Evolutionary conservation across 2,113 vertebrate species (phyloP).

Genomic region (Centropus bengalensis): DNA sequence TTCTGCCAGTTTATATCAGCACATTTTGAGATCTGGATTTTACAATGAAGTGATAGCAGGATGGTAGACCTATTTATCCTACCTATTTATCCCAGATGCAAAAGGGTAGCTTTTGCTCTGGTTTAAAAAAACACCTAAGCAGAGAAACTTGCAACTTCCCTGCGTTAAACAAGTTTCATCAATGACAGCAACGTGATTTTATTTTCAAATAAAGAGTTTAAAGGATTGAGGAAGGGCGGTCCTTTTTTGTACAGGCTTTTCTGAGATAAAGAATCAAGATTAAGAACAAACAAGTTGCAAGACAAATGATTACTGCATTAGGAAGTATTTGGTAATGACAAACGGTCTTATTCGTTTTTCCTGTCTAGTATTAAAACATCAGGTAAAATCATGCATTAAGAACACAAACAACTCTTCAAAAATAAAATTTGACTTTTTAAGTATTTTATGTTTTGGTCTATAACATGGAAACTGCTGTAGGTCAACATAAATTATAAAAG

Average conservation of each 20-base stretch:
- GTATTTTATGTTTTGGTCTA: background rate
- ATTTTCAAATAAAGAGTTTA: background rate
- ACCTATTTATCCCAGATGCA: background rate
- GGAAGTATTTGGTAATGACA: background rate
- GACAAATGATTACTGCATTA: background rate
- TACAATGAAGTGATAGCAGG: background rate
- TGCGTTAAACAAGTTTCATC: background rate
- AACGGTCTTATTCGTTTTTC: background rate
- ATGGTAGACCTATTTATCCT: background rate
- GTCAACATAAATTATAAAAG: background rate
- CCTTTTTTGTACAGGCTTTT: background rate
- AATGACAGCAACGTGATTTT: background rate
- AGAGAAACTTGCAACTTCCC: background rate
- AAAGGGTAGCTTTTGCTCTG: background rate
- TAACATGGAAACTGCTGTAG: background rate
- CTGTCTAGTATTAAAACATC: background rate
- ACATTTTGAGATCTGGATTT: background rate
- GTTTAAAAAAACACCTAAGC: background rate
- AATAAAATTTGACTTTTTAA: background rate
- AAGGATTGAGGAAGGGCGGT: background rate
- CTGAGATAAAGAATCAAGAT: background rate
- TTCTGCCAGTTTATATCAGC: rapidly evolving
- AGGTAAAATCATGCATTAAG: background rate
- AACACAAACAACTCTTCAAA: background rate
- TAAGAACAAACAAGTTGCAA: background rate